Percentiles rank a stretch among this genome's conserved stretches.
Conservation (phyloP, 2,797 vertebrate genomes). For the Ara ararauna region DNA sequence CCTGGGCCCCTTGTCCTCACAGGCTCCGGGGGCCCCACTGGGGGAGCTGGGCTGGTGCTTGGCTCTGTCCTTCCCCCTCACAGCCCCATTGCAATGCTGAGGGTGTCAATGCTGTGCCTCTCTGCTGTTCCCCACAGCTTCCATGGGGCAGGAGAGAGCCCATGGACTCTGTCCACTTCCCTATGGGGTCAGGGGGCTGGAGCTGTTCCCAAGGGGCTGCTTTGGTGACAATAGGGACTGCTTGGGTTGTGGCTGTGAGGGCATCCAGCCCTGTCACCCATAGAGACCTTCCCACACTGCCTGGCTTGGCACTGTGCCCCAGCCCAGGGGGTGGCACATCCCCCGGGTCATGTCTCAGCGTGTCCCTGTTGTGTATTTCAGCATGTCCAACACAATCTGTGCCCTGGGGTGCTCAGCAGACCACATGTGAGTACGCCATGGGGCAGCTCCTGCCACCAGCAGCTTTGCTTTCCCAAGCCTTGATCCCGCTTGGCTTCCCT, state of each 20-base stretch:
- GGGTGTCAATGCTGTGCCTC: background rate
- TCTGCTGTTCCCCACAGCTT: background rate
- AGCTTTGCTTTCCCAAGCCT: background rate
- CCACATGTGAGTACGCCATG: slow-evolving; percentile 78
- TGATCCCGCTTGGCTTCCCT: background rate
- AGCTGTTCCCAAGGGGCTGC: background rate
- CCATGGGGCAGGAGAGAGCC: background rate
- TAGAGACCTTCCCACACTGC: background rate
- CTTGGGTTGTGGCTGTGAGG: background rate
- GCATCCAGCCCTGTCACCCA: background rate
- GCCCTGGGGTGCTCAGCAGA: slow-evolving; percentile 71
- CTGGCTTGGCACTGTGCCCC: background rate
- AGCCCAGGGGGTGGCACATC: background rate
- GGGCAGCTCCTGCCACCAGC: slow-evolving; percentile 4
- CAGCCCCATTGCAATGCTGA: accelerated
- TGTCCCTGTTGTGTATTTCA: slow-evolving; percentile 74
- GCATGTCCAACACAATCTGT: slow-evolving; percentile 75
- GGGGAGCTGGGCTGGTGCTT: background rate
- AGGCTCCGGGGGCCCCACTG: accelerated
- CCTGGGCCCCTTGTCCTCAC: background rate
- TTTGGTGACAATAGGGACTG: background rate
- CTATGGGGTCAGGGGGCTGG: background rate
- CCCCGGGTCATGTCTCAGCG: background rate
- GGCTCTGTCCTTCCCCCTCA: background rate
- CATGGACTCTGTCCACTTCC: background rate